phyloP scores from a whole-genome alignment of 2,888 invertebrate species.

The Drosophila dives region DNA sequence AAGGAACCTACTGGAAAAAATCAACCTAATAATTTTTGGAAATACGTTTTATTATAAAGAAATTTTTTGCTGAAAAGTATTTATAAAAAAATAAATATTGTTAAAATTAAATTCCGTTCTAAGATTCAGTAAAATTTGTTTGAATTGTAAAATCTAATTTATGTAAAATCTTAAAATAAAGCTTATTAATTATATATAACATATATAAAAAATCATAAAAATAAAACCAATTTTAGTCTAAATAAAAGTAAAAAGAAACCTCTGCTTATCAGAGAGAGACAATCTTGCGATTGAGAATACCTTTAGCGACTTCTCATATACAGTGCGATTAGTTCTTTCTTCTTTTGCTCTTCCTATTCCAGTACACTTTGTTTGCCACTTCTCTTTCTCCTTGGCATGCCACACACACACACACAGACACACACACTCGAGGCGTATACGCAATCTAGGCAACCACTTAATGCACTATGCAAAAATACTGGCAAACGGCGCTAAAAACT shows the following conservation, averaged over 20 bases:
- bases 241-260: neutral
- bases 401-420: neutral
- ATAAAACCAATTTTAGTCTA: neutral
- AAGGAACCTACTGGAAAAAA: neutral
- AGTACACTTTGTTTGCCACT: neutral
- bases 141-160: neutral
- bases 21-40: neutral
- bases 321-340: neutral
- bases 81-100: neutral
- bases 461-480: slow-evolving; percentile 57
- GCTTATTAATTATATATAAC: too few species aligned
- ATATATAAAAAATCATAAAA: neutral
- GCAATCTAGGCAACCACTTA: slow-evolving; percentile 53
- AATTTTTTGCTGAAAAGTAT: neutral
- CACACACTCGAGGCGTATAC: slow-evolving; percentile 48
- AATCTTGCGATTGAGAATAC: neutral
- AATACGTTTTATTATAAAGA: too few species aligned
- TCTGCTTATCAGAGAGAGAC: neutral
- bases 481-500: slow-evolving; percentile 51
- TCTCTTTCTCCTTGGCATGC: neutral
- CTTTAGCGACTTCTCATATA: neutral
- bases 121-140: neutral
- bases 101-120: accelerated
- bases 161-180: neutral
- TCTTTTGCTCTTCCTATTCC: neutral